Evolutionary conservation across 2,113 vertebrate genomes (phyloP), one percentile per base, ranked within the genome.

Genomic region (Chloropsis cyanopogon): DNA sequence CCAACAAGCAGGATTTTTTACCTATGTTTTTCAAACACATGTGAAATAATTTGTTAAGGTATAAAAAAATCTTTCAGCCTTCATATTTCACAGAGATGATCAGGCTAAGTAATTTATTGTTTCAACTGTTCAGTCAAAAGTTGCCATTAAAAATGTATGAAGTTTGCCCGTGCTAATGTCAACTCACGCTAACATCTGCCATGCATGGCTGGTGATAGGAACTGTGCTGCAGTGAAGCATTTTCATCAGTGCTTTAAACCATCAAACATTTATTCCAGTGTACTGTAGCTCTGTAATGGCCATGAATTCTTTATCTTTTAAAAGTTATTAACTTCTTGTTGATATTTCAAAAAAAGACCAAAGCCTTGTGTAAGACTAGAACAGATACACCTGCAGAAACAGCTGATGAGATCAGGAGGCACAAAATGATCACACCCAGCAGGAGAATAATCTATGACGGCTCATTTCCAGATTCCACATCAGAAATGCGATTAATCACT

Each of bases 231-330:
- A 95, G 50, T 63, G 23, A 60, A 42, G 49, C 52, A 47, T 37
- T 57, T 86, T 23, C 70, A 71, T 20, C 52, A 37, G 10, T 29
- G 71, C 86, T 91, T 92, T 31, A 53, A 87, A 39, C 41, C 53
- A 95, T 80, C 70, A 92, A 93, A 91, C 53, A 90, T 82, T 94
- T 92, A 93, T 93, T 82, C 26, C 82, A 59, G 35, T 11, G 24
- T 26, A 31, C 54, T 52, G 39, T 1, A 73, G 79, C 75, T 88
- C 83, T n/a, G 5, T 31, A 78, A 83, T 11, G 71, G 41, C 26
- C 39, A 69, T 91, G 21, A 80, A 89, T 72, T 80, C 93, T 89
- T 91, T 75, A 82, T 61, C 35, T 39, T 81, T n/a, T 10, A 50
- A 37, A 52, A 82, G 46, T 60, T 65, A 87, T 6, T 0, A 72